A percentile compares a stretch with the other conserved stretches of the same genome.
Conservation (phyloP, 2,113 vertebrate genomes). For the Osmerus mordax region DNA sequence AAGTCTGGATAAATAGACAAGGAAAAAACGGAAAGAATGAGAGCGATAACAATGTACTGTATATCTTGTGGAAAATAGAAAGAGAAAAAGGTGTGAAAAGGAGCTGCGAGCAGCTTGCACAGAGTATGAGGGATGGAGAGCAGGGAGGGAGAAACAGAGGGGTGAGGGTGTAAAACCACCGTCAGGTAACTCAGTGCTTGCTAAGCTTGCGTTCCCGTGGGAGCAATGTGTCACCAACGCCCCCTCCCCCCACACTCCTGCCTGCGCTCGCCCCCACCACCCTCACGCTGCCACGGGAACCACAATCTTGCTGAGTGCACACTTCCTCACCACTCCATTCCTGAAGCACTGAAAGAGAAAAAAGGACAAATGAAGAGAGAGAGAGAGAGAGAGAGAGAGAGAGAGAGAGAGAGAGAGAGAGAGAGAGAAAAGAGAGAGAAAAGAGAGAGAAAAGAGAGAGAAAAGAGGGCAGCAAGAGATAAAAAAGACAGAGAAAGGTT, state of each 20-base stretch:
- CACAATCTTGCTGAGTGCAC: conserved; percentile 38
- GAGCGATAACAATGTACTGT: not conserved
- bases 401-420: not conserved
- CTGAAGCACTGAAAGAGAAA: not conserved
- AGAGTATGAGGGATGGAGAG: not conserved
- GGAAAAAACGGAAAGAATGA: not conserved
- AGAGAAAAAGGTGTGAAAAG: not conserved
- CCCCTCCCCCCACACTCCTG: not conserved
- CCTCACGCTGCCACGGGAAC: conserved; percentile 27
- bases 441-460: not conserved
- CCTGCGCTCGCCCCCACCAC: not conserved
- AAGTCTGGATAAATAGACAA: not conserved
- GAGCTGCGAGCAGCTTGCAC: not conserved
- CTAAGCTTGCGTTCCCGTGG: conserved; percentile 14
- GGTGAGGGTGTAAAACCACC: conserved; percentile 9
- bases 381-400: not conserved
- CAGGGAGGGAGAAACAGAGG: not conserved
- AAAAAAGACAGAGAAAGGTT: not conserved
- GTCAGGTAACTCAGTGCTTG: conserved; percentile 25
- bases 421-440: not conserved
- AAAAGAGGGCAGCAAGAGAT: not conserved
- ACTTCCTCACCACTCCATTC: conserved; percentile 3
- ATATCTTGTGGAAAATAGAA: not conserved
- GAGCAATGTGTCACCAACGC: conserved; percentile 23
- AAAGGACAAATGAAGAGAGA: not conserved